Base-by-base conservation (phyloP, 2,797 vertebrate species). In the Gymnothorax reevesii region DNA sequence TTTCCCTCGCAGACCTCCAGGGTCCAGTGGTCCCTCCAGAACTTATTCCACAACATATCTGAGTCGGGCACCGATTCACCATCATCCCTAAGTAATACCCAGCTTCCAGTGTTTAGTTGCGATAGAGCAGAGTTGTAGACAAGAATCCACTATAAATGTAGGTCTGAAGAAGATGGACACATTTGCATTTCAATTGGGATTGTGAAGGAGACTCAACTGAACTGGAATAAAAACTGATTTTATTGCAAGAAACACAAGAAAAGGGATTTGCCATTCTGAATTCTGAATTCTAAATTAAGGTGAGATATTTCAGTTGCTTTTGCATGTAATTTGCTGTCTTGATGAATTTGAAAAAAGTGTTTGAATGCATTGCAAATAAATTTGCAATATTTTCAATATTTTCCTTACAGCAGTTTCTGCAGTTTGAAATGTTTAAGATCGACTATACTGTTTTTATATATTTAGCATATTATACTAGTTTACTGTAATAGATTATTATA, bases 1-100 rank as follows among this genome's bases (percentile, higher is more conserved):
- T 92, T 91, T 90, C 89, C 91, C 92, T 87, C 93, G 90, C 92
- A 92, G 93, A 90, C 89, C 90, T 87, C 82, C 75, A 88, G 85
- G 86, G 85, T 85, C 90, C 87, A 84, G 52, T 90, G 84, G 92
- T 93, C 90, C 89, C 89, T 88, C 83, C 88, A 57, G 77, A 52
- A 57, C 80, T 57, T 57, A 8, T 9, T 49, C 52, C 57, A n/a
- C 90, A 88, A 91, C 90, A 86, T 89, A 88, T 87, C 91, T 88
- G 87, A 54, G 42, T 87, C 83, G 84, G 82, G 92, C 86, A 88
- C 88, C 88, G 25, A 17, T 17, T 59, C 71, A 80, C 83, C 71
- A 77, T 82, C 83, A 83, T 75, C 86, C 52, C 82, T 49, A 84
- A 84, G 83, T 52, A 77, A 69, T 27, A 22, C 27, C 4, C 82